Base-by-base conservation (phyloP, 2,797 vertebrate genomes). In the Leptodactylus fallax region DNA sequence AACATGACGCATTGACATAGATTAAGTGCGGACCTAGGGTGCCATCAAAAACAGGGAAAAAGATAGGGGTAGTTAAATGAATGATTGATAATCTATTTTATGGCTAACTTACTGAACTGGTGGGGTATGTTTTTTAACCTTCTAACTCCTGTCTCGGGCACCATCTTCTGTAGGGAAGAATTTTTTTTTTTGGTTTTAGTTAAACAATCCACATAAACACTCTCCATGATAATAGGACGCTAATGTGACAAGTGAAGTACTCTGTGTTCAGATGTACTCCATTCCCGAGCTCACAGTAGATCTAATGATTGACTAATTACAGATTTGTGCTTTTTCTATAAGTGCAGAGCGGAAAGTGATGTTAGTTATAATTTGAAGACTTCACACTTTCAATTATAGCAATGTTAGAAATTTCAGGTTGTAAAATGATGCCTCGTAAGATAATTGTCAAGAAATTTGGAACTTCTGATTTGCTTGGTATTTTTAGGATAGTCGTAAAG, bases 301-400 rank as follows among this genome's bases (percentile, higher is more conserved):
- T 79, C 53, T 65, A 79, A 79, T 85, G 74, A 85, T 85, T 85
- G 84, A 85, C 61, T 79, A 85, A 85, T 85, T 85, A 63, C 55
- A 85, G 55, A 76, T 51, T 51, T 56, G 67, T 17, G 19, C 36
- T 27, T 61, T 49, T 61, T 53, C 69, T 85, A 16, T 61, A 51
- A 79, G 76, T 79, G 74, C 74, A n/a, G 74, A 7, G 13, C n/a
- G n/a, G 25, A 55, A 79, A 65, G 76, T 65, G n/a, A 76, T 79
- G 58, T 67, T 79, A 21, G 72, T 65, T 85, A 61, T 77, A 76
- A 85, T 85, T 85, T 79, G 49, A 85, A 78, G 76, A 45, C 76
- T 85, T 78, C 76, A 85, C 84, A 85, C 84, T 55, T 79, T 55
- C 58, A 85, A 85, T 85, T 55, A 85, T 14, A 10, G 58, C n/a